Percentiles rank a stretch among this genome's conserved stretches.
phyloP scores from a whole-genome alignment of 2,113 vertebrate species.

The Trochalopteron elliotii region DNA sequence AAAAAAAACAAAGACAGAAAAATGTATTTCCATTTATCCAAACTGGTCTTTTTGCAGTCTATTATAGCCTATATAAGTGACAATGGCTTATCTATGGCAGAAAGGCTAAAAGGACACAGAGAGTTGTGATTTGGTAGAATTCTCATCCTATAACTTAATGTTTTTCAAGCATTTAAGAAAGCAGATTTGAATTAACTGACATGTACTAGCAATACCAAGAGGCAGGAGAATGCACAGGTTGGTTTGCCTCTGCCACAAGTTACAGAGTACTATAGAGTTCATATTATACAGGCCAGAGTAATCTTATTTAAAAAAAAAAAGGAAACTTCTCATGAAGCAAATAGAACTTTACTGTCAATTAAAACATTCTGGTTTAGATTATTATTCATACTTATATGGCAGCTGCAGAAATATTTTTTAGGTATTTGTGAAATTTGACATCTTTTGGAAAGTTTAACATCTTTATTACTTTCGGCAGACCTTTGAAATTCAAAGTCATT shows the following conservation, averaged over 20 bases:
- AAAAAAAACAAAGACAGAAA: background rate
- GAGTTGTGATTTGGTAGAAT: background rate
- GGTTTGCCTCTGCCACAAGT: background rate
- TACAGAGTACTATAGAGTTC: background rate
- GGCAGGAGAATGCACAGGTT: rapidly evolving
- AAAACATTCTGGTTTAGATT: background rate
- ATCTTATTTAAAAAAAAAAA: background rate
- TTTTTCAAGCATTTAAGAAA: background rate
- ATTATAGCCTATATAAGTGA: background rate
- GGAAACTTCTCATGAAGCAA: background rate
- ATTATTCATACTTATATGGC: background rate
- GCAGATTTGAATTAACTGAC: background rate
- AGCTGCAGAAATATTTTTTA: background rate
- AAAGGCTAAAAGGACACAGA: background rate
- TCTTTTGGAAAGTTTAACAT: background rate
- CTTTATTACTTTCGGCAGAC: background rate
- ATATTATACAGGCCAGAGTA: background rate
- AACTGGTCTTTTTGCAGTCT: background rate
- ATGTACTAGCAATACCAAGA: background rate
- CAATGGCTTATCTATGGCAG: background rate
- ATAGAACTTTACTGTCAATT: background rate
- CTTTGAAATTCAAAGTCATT: background rate
- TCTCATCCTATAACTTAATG: background rate
- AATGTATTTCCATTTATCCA: background rate
- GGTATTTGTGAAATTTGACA: background rate